phyloP scores from a whole-genome alignment of 2,113 vertebrate species.

The Haliaeetus leucogaster region DNA sequence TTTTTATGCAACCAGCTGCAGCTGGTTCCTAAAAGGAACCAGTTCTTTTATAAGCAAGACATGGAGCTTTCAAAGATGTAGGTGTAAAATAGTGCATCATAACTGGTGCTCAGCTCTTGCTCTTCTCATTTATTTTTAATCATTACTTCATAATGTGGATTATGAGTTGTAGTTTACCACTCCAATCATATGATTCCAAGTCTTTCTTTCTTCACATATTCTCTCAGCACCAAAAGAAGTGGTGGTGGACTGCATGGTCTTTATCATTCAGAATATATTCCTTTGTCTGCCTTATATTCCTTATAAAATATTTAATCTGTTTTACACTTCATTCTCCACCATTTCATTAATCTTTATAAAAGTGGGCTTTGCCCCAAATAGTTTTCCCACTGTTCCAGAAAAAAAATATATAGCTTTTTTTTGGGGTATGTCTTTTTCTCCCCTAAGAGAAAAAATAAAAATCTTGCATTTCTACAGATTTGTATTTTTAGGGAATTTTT shows the following conservation, averaged over 20 bases:
- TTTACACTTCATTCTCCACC: background rate
- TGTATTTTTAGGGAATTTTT: background rate
- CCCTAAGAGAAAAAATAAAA: background rate
- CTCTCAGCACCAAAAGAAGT: background rate
- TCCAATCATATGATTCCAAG: background rate
- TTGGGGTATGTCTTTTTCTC: background rate
- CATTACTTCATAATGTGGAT: background rate
- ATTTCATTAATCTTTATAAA: background rate
- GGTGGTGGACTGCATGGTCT: background rate
- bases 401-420: background rate
- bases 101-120: fast-evolving
- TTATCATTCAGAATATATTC: background rate
- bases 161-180: background rate
- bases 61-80: background rate
- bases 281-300: background rate
- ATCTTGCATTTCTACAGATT: background rate
- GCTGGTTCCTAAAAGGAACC: background rate
- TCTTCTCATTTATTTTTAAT: background rate
- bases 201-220: background rate
- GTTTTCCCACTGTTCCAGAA: background rate
- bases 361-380: background rate
- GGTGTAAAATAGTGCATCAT: background rate
- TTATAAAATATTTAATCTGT: background rate
- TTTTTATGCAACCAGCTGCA: background rate
- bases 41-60: background rate